Percentiles rank a stretch among this genome's conserved stretches.
These are phyloP conservation scores for Onychostruthus taczanowskii DNA, from an alignment of 2,113 vertebrate genomes.

Conservation along the genomic window DNA sequence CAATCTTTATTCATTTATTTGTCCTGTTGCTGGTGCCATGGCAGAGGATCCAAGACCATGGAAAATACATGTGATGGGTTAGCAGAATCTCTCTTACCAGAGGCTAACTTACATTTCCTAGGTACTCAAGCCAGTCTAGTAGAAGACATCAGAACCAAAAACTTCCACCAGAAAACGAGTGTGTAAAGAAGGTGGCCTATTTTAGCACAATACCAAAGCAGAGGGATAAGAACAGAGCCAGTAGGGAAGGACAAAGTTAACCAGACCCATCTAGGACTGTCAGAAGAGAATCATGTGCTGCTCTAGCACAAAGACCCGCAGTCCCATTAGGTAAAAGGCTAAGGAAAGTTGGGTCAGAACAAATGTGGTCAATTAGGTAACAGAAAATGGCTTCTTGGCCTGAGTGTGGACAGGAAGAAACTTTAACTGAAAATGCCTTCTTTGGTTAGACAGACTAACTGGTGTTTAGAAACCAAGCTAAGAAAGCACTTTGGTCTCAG, in stretches of 20 bases:
- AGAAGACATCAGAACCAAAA: not conserved
- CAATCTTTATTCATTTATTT: not conserved
- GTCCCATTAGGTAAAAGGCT: not conserved
- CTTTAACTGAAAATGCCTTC: conserved; percentile 1
- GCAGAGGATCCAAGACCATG: not conserved
- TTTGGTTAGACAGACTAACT: not conserved
- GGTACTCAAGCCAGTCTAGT: not conserved
- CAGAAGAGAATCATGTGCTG: not conserved
- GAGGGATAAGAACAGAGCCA: not conserved
- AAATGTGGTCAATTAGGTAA: not conserved
- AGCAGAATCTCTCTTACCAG: not conserved
- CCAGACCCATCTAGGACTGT: not conserved
- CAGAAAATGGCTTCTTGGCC: not conserved
- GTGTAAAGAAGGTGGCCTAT: not conserved
- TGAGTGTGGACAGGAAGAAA: not conserved
- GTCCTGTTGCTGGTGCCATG: not conserved
- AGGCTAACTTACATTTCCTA: not conserved
- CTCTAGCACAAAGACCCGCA: not conserved
- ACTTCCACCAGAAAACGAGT: not conserved
- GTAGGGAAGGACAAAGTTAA: not conserved
- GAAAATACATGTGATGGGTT: not conserved
- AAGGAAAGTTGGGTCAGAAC: not conserved
- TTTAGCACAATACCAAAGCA: not conserved
- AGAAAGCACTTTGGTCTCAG: not conserved
- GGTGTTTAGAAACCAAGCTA: not conserved